A percentile compares a stretch with the other conserved stretches of the same genome.
phyloP scores from a whole-genome alignment of 1,140 invertebrate species.

The Lithobius niger region DNA sequence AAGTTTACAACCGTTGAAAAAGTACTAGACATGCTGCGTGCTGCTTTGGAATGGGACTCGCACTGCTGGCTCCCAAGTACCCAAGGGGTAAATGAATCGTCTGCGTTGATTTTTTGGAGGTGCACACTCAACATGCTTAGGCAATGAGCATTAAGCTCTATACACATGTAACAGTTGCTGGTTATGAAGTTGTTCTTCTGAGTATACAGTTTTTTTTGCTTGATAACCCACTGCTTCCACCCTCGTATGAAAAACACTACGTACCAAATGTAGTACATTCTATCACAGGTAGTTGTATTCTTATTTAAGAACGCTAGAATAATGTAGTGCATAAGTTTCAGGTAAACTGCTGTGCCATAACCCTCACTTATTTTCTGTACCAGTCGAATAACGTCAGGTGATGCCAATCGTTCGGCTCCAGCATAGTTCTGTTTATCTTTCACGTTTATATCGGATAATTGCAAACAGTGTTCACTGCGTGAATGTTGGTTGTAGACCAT shows the following conservation, averaged over 20 bases:
- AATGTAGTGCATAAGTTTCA: neutral
- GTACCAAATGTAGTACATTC: neutral
- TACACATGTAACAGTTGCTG: neutral
- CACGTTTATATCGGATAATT: neutral
- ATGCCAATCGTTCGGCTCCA: neutral
- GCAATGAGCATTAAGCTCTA: slow-evolving; percentile 3
- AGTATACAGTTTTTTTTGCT: neutral
- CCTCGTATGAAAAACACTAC: neutral
- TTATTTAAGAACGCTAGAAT: neutral
- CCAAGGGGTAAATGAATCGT: neutral
- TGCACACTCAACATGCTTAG: neutral
- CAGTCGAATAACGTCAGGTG: neutral
- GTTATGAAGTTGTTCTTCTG: neutral
- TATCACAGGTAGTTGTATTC: neutral
- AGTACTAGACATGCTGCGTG: neutral
- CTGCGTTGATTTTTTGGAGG: neutral
- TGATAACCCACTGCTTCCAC: neutral
- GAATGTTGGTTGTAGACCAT: neutral
- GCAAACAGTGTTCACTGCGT: neutral
- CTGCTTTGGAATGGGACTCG: neutral
- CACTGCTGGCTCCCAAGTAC: neutral
- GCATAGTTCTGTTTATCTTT: slow-evolving; percentile 4
- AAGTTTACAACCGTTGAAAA: slow-evolving; percentile 2
- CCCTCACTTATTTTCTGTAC: neutral
- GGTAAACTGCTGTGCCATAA: neutral